Evolutionary conservation across 2,888 invertebrate species (phyloP), one percentile per base, ranked within the genome.

Genomic region (Steromphala cineraria): DNA sequence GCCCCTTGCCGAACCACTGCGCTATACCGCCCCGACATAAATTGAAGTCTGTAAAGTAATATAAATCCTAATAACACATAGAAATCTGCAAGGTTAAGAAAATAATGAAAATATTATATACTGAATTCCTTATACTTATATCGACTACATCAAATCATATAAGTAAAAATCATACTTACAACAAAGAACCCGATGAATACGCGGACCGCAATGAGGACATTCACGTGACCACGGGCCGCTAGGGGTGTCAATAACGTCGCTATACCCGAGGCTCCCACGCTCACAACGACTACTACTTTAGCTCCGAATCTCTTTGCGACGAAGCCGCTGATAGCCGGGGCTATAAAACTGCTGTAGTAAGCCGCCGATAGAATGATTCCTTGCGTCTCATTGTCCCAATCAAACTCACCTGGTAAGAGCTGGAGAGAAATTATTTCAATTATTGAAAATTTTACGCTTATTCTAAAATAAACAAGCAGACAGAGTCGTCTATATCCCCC

Each of bases 261-360:
- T 4, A 24, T 40, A 8, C 52, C 71, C 10, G 53, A 52, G 10
- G 71, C 67, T 15, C 8, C 28, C 53, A 79, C 67, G 24, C 67
- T 53, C n/a, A 79, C 31, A 36, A 71, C 79, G n/a, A 79, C 36
- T 15, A 79, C 53, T 0, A 71, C 17, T 55, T 79, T 79, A 17
- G 62, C 21, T 15, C 79, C 79, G 2, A 79, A 52, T 24, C 53
- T 31, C 21, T 8, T 46, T 7, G 53, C 53, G 7, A 79, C 15
- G 19, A 67, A 79, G 2, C 79, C 79, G 53, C 79, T 67, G 53
- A 79, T 67, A 17, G 67, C 31, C 8, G 79, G 52, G 10, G 79
- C 53, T 31, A 71, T 19, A 15, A 79, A n/a, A 21, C 62, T 67
- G 67, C 79, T 67, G 53, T 79, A 79, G 71, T 53, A 79, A n/a